Evolutionary conservation across 2,888 invertebrate genomes (phyloP).

Genomic region (Clusia tigrina): DNA sequence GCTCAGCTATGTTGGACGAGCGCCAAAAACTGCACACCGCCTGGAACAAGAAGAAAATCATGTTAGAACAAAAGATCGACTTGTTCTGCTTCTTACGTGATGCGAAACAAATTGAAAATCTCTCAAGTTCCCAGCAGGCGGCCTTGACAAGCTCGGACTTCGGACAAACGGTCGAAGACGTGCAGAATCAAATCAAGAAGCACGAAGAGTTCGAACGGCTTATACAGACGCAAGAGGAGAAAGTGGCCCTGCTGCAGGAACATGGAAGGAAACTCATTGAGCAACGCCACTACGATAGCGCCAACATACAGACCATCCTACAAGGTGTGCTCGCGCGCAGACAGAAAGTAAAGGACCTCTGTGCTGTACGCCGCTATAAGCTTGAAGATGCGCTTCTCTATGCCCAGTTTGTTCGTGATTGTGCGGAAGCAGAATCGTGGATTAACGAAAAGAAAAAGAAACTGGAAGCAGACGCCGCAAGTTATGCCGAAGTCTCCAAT

Average conservation of each 20-base stretch:
- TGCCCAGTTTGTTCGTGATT: constrained; percentile 91
- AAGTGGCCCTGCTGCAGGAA: constrained; percentile 79
- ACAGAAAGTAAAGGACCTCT: constrained; percentile 71
- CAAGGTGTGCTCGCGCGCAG: constrained; percentile 78
- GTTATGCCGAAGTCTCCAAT: constrained; percentile 74
- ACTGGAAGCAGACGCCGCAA: constrained; percentile 78
- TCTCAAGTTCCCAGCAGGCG: constrained; percentile 88
- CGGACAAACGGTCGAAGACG: constrained; percentile 85
- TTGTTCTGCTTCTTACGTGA: constrained; percentile 94
- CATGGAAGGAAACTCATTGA: constrained; percentile 87
- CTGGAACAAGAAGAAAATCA: constrained; percentile 89
- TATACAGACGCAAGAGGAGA: constrained; percentile 85
- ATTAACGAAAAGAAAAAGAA: constrained; percentile 91
- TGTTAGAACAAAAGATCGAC: constrained; percentile 89
- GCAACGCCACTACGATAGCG: constrained; percentile 90
- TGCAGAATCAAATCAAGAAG: constrained; percentile 87
- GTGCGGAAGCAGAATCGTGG: constrained; percentile 90
- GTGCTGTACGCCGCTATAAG: constrained; percentile 72
- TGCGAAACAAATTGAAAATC: constrained; percentile 89
- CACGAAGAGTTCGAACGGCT: constrained; percentile 95
- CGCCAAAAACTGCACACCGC: constrained; percentile 80
- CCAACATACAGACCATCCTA: constrained; percentile 78
- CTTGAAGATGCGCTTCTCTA: constrained; percentile 83
- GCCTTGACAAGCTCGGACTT: constrained; percentile 75
- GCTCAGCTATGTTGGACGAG: constrained; percentile 79